Evolutionary conservation across 2,888 invertebrate species (phyloP), one percentile per base, ranked within the genome.

Genomic region (Morpho achilles): DNA sequence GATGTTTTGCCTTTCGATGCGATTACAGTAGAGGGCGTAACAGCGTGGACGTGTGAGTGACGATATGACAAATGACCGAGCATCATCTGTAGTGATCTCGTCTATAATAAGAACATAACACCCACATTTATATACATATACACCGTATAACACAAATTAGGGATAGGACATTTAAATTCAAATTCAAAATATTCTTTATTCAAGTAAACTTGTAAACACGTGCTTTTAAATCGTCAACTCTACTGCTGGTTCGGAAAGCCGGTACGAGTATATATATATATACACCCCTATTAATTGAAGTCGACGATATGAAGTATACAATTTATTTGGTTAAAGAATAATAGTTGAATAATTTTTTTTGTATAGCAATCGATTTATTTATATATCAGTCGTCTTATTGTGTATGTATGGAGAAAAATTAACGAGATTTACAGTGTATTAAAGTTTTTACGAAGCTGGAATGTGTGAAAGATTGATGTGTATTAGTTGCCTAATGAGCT

Each of bases 401-500:
- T 43, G 8, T 43, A 3, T 7, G 7, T n/a, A 22, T 51, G 41
- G 22, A 41, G 41, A 50, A 46, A 45, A 51, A 53, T 43, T 9
- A 53, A 55, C 41, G 40, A 45, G 45, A 56, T 59, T 59, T 58
- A 57, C 60, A 62, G 53, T 62, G 42, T 60, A 55, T 44, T 54
- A 49, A 43, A 53, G 58, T 62, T 64, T 61, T 61, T 61, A 53
- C 59, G 52, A 43, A 56, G 63, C 58, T 63, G 68, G 70, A 69
- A 72, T 72, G 69, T 68, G 70, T 69, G 69, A 70, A 68, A 86
- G 83, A 87, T 84, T 82, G 77, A 86, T 84, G 87, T 73, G 76
- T 77, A 80, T 87, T 86, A 86, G 88, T 73, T 74, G 75, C 74
- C 75, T 89, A 89, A 90, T 89, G 88, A 89, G 87, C 77, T 72